phyloP scores from a whole-genome alignment of 2,113 vertebrate genomes.

The Heterotilapia buettikoferi region DNA sequence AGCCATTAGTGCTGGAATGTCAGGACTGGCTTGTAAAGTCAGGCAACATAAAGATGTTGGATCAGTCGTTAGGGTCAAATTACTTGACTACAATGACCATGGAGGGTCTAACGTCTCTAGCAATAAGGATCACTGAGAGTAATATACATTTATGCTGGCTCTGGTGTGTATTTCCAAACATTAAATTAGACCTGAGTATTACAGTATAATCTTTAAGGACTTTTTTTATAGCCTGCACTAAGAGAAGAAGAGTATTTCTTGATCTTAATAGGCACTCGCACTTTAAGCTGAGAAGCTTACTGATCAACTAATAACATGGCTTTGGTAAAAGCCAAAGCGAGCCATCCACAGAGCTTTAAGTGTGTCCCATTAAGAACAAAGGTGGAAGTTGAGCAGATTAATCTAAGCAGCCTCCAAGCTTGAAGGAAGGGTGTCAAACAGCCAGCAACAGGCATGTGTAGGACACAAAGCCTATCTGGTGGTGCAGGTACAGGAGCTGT shows the following conservation, averaged over 20 bases:
- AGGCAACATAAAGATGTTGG: conserved; percentile 25
- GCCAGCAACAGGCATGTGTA: conserved; percentile 15
- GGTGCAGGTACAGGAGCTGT: neutral
- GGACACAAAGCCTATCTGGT: conserved; percentile 1
- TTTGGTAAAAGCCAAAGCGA: neutral
- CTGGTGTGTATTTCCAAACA: neutral
- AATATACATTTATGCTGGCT: neutral
- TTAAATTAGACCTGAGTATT: neutral
- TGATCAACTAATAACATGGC: neutral
- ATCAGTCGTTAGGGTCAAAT: neutral
- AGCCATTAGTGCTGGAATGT: conserved; percentile 34
- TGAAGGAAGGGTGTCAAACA: conserved; percentile 25
- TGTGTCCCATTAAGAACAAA: neutral
- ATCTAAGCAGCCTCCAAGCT: neutral
- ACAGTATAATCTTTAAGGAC: neutral
- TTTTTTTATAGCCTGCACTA: neutral
- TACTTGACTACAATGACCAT: neutral
- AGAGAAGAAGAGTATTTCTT: neutral
- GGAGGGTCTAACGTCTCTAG: neutral
- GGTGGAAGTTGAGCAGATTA: conserved; percentile 6
- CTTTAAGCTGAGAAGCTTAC: neutral
- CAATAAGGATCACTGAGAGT: neutral
- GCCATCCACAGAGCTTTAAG: neutral
- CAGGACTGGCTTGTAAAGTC: conserved; percentile 15
- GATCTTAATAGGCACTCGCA: neutral